Percentiles rank a stretch among this genome's conserved stretches.
phyloP scores from a whole-genome alignment of 2,113 vertebrate genomes.

The Pelecanus crispus region DNA sequence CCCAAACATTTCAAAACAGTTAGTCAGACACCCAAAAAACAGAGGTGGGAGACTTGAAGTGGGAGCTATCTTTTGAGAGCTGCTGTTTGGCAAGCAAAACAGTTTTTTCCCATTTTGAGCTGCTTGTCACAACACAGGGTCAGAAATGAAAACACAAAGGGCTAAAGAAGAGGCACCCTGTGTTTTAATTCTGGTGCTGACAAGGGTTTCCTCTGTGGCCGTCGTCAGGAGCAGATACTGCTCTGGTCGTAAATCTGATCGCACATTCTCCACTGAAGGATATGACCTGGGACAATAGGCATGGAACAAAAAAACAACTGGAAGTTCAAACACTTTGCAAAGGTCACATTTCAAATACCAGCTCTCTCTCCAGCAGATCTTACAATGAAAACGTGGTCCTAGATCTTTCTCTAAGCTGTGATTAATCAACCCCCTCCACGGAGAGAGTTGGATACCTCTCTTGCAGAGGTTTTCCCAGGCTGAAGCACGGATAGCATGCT shows the following conservation, averaged over 20 bases:
- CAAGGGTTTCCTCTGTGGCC: not conserved
- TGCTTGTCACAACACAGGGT: not conserved
- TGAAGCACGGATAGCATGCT: accelerated
- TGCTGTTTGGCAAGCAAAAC: not conserved
- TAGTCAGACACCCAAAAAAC: not conserved
- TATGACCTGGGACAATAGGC: not conserved
- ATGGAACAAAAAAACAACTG: not conserved
- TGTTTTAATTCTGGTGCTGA: not conserved
- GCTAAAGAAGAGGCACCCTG: not conserved
- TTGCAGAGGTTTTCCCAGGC: not conserved
- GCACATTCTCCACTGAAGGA: not conserved
- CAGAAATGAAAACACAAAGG: not conserved
- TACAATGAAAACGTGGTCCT: not conserved
- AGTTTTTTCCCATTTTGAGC: not conserved
- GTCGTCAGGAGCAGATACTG: not conserved
- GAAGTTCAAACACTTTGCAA: not conserved
- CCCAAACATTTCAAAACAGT: not conserved
- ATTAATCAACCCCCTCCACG: not conserved
- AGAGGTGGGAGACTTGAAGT: not conserved
- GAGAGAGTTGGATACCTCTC: not conserved
- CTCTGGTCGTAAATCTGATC: not conserved
- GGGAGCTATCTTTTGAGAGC: not conserved
- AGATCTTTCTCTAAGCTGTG: not conserved
- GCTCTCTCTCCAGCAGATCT: not conserved
- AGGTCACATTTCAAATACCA: not conserved